Evolutionary conservation across 2,113 vertebrate genomes (phyloP).

Genomic region (Orycteropus afer): DNA sequence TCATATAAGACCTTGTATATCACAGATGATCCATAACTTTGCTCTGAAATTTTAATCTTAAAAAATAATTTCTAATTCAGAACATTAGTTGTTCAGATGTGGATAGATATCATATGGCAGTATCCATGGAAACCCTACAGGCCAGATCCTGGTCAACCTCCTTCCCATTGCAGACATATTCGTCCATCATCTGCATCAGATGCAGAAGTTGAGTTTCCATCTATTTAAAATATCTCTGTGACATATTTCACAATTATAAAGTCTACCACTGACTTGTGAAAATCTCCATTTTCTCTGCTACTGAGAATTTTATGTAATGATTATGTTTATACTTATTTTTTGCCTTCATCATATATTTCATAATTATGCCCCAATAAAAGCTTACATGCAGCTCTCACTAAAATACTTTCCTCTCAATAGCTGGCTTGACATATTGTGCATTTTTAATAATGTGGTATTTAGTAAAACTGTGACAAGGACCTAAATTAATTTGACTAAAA

Average conservation of each 20-base stretch:
- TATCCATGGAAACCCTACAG: not conserved
- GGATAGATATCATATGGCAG: not conserved
- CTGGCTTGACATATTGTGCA: conserved; percentile 57
- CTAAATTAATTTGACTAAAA: conserved; percentile 62
- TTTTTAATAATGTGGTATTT: conserved; percentile 63
- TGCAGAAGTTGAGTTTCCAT: not conserved
- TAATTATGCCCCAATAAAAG: conserved; percentile 29
- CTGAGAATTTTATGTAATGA: not conserved
- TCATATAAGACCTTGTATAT: not conserved
- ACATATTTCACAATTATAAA: not conserved
- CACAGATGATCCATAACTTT: not conserved
- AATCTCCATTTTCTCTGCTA: not conserved
- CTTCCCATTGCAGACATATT: not conserved
- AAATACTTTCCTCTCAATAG: conserved; percentile 36
- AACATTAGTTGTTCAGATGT: not conserved
- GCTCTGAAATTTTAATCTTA: not conserved
- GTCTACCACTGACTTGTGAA: not conserved
- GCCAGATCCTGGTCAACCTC: not conserved
- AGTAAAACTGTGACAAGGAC: conserved; percentile 58
- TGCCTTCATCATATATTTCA: conserved; percentile 52
- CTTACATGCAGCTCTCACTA: conserved; percentile 48
- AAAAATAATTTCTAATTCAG: not conserved
- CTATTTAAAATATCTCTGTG: not conserved
- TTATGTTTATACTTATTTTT: conserved; percentile 57
- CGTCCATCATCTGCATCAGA: not conserved